These are phyloP conservation scores for Lucilia cuprina DNA, from an alignment of 1,140 invertebrate genomes.

Conservation along the genomic window DNA sequence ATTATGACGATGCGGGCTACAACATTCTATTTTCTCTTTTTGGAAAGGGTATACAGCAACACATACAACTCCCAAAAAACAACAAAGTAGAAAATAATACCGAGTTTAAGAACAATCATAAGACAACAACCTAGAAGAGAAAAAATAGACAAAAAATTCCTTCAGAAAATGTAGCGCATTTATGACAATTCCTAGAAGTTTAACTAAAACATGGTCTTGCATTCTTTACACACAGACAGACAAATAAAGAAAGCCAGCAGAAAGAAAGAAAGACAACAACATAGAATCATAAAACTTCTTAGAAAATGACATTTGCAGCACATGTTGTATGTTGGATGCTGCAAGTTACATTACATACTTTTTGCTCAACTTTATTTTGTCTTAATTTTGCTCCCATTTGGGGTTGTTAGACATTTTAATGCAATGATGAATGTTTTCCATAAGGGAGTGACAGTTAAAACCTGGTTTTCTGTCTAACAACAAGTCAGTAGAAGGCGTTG, in stretches of 20 bases:
- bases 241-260: not conserved
- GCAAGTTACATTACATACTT: not conserved
- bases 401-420: not conserved
- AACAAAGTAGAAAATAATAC: not conserved
- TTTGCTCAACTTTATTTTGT: not conserved
- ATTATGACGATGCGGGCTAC: not conserved
- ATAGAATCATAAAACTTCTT: not conserved
- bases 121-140: not conserved
- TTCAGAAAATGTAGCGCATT: not conserved
- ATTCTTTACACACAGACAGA: not conserved
- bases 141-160: not conserved
- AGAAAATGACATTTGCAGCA: not conserved
- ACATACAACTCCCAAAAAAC: not conserved
- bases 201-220: not conserved
- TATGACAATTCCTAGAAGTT: not conserved
- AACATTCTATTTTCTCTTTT: not conserved
- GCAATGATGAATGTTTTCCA: not conserved
- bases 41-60: not conserved
- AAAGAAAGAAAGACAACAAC: not conserved
- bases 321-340: not conserved
- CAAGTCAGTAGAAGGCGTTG: not conserved
- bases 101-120: not conserved
- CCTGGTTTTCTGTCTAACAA: not conserved
- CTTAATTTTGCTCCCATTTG: not conserved
- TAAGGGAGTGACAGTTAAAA: not conserved